Conservation (phyloP, 2,888 invertebrate species). For the Homarus gammarus region DNA sequence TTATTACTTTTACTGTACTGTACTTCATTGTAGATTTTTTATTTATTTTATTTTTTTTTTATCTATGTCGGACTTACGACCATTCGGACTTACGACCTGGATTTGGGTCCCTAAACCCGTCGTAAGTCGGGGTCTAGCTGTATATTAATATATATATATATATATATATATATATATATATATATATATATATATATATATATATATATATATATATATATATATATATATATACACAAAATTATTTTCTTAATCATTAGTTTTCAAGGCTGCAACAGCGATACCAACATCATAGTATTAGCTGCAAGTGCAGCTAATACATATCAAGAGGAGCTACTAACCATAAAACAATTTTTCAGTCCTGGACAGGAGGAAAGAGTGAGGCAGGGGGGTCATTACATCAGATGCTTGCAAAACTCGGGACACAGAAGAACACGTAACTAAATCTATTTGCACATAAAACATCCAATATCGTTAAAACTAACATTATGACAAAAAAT, state of each 20-base stretch:
- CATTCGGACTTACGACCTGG: no score
- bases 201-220: no score
- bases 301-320: neutral
- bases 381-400: conserved; percentile 64
- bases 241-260: neutral
- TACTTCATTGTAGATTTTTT: no score
- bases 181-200: no score
- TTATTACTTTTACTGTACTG: no score
- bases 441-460: conserved; percentile 75
- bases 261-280: neutral
- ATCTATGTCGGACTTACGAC: no score
- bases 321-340: neutral
- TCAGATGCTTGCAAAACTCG: conserved; percentile 74
- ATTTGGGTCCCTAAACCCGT: no score
- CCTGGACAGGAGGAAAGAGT: conserved; percentile 2
- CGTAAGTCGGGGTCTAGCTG: no score
- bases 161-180: no score
- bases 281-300: neutral
- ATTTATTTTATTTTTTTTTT: no score
- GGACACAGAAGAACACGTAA: conserved; percentile 72
- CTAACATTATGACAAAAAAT: conserved; percentile 75
- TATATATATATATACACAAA: no score
- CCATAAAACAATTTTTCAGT: neutral
- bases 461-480: conserved; percentile 74
- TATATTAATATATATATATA: no score